phyloP scores from a whole-genome alignment of 1,140 invertebrate genomes.

The Drosophila guanche region DNA sequence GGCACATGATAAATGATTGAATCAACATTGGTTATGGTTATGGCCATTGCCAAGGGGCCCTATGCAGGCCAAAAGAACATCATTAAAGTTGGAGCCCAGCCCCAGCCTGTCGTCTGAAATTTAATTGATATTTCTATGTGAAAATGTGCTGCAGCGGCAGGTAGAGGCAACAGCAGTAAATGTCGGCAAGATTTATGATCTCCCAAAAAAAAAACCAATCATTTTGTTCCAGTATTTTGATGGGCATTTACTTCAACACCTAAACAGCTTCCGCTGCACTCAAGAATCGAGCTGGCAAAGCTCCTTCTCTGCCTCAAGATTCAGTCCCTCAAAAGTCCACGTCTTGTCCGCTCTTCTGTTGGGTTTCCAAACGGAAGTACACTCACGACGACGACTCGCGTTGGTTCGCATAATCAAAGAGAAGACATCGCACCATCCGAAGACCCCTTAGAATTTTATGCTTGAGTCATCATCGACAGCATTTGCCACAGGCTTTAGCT shows the following conservation, averaged over 20 bases:
- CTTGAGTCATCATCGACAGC: slow-evolving; percentile 59
- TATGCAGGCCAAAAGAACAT: slow-evolving; percentile 42
- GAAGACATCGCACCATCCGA: slow-evolving; percentile 27
- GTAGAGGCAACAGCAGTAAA: background rate
- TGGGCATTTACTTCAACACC: slow-evolving; percentile 29
- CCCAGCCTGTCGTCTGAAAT: slow-evolving; percentile 24
- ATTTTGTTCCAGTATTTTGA: slow-evolving; percentile 12
- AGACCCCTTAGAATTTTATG: slow-evolving; percentile 64
- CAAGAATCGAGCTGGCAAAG: background rate
- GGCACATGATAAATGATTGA: slow-evolving; percentile 41
- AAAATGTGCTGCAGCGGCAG: background rate
- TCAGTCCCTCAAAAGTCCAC: background rate
- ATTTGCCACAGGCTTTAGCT: slow-evolving; percentile 13
- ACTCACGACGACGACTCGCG: slow-evolving; percentile 52
- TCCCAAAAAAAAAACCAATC: background rate
- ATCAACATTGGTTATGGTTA: slow-evolving; percentile 20
- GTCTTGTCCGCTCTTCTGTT: background rate
- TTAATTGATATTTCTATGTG: slow-evolving; percentile 46
- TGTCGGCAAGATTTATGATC: slow-evolving; percentile 24
- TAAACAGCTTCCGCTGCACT: slow-evolving; percentile 47
- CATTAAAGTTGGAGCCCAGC: slow-evolving; percentile 20
- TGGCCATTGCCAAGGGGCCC: slow-evolving; percentile 8
- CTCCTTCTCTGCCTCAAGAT: too few species aligned
- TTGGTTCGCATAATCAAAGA: slow-evolving; percentile 55
- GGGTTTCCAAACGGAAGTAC: slow-evolving; percentile 51